phyloP scores from a whole-genome alignment of 2,113 vertebrate species.

The Hypocryptadius cinnamomeus region DNA sequence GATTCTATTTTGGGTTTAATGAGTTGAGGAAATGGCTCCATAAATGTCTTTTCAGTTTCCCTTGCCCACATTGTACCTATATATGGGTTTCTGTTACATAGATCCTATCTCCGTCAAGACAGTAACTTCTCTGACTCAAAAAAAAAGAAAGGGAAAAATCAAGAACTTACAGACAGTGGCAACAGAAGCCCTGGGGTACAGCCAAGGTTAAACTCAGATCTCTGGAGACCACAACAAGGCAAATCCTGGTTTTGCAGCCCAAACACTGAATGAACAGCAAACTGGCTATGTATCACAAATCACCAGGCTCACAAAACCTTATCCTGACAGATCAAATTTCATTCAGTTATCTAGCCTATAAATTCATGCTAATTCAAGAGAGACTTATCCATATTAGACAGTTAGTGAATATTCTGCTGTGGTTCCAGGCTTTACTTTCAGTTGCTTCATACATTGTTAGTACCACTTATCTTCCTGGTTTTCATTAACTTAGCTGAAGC shows the following conservation, averaged over 20 bases:
- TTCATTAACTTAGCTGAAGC: background rate
- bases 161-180: background rate
- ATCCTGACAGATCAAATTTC: background rate
- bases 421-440: background rate
- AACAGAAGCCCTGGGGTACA: background rate
- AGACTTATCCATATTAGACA: background rate
- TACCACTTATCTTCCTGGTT: background rate
- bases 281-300: background rate
- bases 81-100: background rate
- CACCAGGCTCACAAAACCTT: background rate
- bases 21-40: background rate
- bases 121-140: background rate
- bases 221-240: background rate
- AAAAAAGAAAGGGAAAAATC: background rate
- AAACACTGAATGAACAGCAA: background rate
- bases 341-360: background rate
- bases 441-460: background rate
- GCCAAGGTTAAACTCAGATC: background rate
- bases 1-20: background rate
- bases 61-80: background rate
- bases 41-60: background rate
- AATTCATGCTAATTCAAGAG: background rate
- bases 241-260: background rate
- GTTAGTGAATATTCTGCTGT: background rate
- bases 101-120: background rate